phyloP scores from a whole-genome alignment of 1,140 invertebrate species.

The Hormaphis cornu region DNA sequence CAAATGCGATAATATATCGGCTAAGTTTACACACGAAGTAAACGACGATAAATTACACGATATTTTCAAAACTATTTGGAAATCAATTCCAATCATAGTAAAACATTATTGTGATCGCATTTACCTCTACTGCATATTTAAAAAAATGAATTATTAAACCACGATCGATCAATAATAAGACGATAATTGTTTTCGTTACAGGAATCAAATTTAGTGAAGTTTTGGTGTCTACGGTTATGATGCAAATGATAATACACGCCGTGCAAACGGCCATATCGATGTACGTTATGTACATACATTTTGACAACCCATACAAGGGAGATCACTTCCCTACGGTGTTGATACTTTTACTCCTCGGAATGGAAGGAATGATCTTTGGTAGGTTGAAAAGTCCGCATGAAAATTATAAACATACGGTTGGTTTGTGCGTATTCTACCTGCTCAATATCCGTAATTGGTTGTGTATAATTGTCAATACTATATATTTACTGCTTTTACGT shows the following conservation, averaged over 20 bases:
- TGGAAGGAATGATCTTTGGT: conserved; percentile 52
- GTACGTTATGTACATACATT: conserved; percentile 53
- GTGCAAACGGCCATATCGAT: conserved; percentile 69
- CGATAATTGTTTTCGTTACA: conserved; percentile 28
- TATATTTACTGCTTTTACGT: neutral
- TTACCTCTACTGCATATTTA: no score
- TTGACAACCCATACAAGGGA: conserved; percentile 47
- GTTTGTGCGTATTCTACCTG: no score
- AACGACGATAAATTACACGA: no score
- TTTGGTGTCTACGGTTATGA: conserved; percentile 68
- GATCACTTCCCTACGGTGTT: conserved; percentile 45
- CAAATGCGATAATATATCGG: no score
- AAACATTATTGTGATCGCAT: no score
- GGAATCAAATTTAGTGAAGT: conserved; percentile 78
- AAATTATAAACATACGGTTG: no score
- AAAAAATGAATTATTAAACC: no score
- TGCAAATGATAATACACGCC: conserved; percentile 77
- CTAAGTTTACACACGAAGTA: no score
- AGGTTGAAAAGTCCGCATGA: no score
- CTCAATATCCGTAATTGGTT: no score
- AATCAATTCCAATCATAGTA: no score
- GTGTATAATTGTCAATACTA: neutral
- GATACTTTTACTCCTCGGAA: conserved; percentile 47
- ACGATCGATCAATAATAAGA: neutral
- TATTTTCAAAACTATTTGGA: no score